Base-by-base conservation (phyloP, 2,888 invertebrate species). In the Plagiodera versicolora region DNA sequence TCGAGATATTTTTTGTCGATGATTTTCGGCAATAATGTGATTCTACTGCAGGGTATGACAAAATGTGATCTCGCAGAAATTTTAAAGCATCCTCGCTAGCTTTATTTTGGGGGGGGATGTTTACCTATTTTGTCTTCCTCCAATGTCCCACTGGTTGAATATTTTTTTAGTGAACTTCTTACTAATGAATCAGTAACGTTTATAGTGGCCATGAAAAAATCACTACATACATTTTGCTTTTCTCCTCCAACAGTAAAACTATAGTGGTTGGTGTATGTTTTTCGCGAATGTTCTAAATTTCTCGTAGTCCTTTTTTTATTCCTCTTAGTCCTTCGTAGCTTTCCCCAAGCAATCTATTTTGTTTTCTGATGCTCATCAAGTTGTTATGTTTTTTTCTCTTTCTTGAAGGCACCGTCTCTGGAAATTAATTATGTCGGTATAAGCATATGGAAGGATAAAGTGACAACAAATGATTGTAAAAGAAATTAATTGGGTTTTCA, bases 171-270 rank as follows among this genome's bases (percentile, higher is more conserved):
- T 45, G 64, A 58, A 55, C 66, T 64, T 39, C 64, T 56, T 56
- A 70, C 62, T 52, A 69, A 64, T 35, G 56, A 64, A 45, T 66
- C 66, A 9, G 35, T 57, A 53, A 18, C 56, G 54, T 68, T 67
- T n/a, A 67, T 56, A 3, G 64, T 68, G 10, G 59, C 56, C 60
- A 67, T 63, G 58, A 68, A 68, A 62, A 68, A 67, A 49, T 65
- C 60, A 28, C 69, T 49, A 53, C 67, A 69, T 11, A 67, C 66
- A 16, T n/a, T 32, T 11, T 16, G 35, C 53, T 63, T 64, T 17
- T 56, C 44, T 17, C 65, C 61, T 58, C 65, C 48, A 18, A 65
- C 61, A 28, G 68, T 67, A 35, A 68, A 59, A 61, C 9, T 19
- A 39, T 28, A 52, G 9, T 45, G 16, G 6, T 14, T 20, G 53